Evolutionary conservation across 2,797 vertebrate genomes (phyloP).

Genomic region (Manis crassicaudata): DNA sequence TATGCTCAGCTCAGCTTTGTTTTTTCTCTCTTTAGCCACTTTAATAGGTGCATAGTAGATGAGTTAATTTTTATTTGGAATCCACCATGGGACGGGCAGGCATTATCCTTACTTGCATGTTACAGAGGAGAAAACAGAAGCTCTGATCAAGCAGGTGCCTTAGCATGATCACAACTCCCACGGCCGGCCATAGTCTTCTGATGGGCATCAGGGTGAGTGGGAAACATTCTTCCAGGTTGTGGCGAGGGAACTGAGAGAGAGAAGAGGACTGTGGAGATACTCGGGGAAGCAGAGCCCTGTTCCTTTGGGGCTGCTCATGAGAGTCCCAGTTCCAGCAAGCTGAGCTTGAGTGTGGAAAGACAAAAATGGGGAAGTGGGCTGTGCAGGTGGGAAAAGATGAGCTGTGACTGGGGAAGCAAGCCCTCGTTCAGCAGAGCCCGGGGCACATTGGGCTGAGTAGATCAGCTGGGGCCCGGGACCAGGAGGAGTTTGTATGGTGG

Average conservation of each 20-base stretch:
- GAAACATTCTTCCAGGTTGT: neutral
- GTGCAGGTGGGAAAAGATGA: rapidly evolving
- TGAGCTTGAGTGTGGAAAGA: neutral
- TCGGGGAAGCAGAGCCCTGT: neutral
- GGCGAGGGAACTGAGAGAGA: neutral
- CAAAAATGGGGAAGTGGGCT: neutral
- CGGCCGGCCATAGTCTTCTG: neutral
- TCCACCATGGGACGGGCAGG: neutral
- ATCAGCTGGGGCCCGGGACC: neutral
- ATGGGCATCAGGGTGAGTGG: neutral
- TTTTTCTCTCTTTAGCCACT: neutral
- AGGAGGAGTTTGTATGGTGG: rapidly evolving
- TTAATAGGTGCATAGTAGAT: rapidly evolving
- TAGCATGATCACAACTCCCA: too few species aligned
- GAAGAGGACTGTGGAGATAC: rapidly evolving
- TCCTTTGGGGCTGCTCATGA: neutral
- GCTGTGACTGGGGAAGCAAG: rapidly evolving
- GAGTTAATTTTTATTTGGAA: neutral
- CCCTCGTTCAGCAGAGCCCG: rapidly evolving
- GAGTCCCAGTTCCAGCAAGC: neutral
- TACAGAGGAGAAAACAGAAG: neutral
- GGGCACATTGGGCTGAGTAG: too few species aligned
- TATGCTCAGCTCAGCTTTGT: neutral
- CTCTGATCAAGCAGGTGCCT: too few species aligned
- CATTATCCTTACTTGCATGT: too few species aligned